phyloP scores from a whole-genome alignment of 92 coral and sea anemone species.

The Chrysogorgia sp. region DNA sequence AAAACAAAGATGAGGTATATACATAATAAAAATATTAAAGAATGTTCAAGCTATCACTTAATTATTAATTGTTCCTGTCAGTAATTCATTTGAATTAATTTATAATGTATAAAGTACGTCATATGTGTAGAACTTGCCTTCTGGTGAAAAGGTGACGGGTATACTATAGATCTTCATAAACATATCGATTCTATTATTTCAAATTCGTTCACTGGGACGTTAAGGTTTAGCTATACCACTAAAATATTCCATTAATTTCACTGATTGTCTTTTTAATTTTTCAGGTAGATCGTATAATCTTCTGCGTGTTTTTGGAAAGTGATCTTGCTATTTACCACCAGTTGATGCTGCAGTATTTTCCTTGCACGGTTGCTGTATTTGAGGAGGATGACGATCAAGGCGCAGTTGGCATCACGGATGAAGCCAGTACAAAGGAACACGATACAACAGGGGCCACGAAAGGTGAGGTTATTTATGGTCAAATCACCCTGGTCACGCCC shows the following conservation, averaged over 20 bases:
- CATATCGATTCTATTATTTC: too few relatives aligned
- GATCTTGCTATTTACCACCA: constrained; percentile 71
- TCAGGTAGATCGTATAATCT: constrained; percentile 89
- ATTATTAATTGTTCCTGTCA: too few relatives aligned
- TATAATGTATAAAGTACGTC: too few relatives aligned
- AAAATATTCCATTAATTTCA: not conserved
- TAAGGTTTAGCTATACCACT: not conserved
- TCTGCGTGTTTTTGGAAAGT: constrained; percentile 77
- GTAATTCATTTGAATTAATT: too few relatives aligned
- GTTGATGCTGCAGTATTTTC: constrained; percentile 74
- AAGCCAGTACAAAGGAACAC: not conserved
- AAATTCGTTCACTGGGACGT: not conserved
- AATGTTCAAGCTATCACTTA: not conserved
- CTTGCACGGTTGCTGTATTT: constrained; percentile 38
- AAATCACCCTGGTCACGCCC: not conserved
- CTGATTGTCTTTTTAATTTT: not conserved
- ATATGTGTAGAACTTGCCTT: too few relatives aligned
- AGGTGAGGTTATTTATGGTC: not conserved
- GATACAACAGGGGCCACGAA: not conserved
- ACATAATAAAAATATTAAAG: not conserved
- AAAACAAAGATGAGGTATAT: constrained; percentile 35
- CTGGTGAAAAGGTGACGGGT: too few relatives aligned
- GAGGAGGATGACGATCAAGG: not conserved
- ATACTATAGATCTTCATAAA: too few relatives aligned
- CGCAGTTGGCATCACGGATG: not conserved